Evolutionary conservation across 2,797 vertebrate species (phyloP).

Genomic region (Distichodus sexfasciatus): DNA sequence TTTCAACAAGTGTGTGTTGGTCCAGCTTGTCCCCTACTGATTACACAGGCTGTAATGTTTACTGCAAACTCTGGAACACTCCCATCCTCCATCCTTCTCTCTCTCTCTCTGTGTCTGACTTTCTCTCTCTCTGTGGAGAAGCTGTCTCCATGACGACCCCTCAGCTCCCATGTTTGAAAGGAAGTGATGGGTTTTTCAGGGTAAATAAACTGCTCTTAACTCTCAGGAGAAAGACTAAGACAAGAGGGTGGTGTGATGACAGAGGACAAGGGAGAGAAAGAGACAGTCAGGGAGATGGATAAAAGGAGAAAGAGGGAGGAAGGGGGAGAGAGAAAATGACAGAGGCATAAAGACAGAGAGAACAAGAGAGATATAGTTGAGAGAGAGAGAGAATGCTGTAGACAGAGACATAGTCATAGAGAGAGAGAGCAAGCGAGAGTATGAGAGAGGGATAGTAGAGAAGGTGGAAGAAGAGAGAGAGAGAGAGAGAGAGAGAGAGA

Average conservation of each 20-base stretch:
- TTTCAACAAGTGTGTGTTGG: neutral
- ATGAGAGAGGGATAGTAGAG: slow-evolving; percentile 23
- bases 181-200: slow-evolving; percentile 50
- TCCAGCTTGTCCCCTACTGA: slow-evolving; percentile 18
- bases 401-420: too few species aligned
- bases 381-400: slow-evolving; percentile 12
- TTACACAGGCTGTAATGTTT: slow-evolving; percentile 28
- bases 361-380: slow-evolving; percentile 40
- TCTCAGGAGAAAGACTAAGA: slow-evolving; percentile 35
- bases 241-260: slow-evolving; percentile 33
- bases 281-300: slow-evolving; percentile 17
- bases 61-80: slow-evolving; percentile 28
- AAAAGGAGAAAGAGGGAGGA: slow-evolving; percentile 35
- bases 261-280: slow-evolving; percentile 30
- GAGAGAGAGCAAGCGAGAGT: slow-evolving; percentile 27
- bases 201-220: slow-evolving; percentile 44
- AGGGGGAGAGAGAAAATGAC: slow-evolving; percentile 40
- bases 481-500: slow-evolving; percentile 24
- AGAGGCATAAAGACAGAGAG: slow-evolving; percentile 26
- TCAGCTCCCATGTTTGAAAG: slow-evolving; percentile 45
- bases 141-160: slow-evolving; percentile 48
- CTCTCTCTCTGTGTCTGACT: slow-evolving; percentile 17
- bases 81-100: neutral
- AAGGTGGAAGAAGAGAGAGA: slow-evolving; percentile 33
- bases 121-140: slow-evolving; percentile 19